A percentile compares a stretch with the other conserved stretches of the same genome.
Evolutionary conservation across 2,113 vertebrate species (phyloP).

Genomic region (Phoenicopterus ruber): DNA sequence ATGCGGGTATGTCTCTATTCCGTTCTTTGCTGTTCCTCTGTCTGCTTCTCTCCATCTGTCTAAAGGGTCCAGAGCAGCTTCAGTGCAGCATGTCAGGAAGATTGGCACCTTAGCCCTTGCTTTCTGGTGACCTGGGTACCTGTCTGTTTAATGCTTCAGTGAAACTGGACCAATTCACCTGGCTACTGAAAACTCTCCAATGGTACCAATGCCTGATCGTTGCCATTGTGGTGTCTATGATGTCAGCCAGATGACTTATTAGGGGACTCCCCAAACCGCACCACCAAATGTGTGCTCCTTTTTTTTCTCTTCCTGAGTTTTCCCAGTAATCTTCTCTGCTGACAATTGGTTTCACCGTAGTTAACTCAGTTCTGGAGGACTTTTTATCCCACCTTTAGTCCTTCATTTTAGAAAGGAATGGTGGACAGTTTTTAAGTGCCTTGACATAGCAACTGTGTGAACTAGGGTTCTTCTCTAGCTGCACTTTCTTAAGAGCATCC

Average conservation of each 20-base stretch:
- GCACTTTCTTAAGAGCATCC: not conserved
- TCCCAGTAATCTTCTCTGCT: not conserved
- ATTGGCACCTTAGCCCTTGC: not conserved
- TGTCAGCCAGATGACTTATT: not conserved
- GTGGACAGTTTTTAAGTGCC: not conserved
- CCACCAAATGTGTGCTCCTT: not conserved
- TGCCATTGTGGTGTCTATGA: accelerated
- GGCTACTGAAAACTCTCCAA: not conserved
- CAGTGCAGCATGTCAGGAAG: not conserved
- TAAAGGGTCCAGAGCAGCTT: not conserved
- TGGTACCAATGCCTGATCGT: not conserved
- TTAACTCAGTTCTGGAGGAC: not conserved
- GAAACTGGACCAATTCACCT: not conserved
- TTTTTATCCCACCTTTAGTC: not conserved
- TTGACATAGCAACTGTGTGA: not conserved
- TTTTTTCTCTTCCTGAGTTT: not conserved
- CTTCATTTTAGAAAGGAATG: not conserved
- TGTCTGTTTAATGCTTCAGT: not conserved
- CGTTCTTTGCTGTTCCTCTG: not conserved
- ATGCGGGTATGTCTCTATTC: not conserved
- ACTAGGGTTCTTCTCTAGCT: not conserved
- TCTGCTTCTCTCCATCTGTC: not conserved
- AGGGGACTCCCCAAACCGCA: not conserved
- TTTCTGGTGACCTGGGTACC: not conserved
- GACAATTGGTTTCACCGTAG: not conserved